These are phyloP conservation scores for Xestobium rufovillosum DNA, from an alignment of 2,888 invertebrate genomes.

Conservation along the genomic window DNA sequence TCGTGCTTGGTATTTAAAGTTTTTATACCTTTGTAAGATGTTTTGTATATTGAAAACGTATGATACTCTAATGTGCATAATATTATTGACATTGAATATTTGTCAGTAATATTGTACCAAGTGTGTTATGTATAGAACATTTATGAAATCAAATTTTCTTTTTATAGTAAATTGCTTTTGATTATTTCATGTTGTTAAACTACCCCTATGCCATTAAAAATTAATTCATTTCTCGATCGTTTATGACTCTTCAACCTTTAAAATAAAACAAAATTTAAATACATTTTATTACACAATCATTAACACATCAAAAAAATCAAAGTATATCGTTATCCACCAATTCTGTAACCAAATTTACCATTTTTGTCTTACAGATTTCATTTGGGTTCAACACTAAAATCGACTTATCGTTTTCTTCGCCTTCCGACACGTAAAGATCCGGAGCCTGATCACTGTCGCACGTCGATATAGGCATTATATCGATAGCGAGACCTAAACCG, in stretches of 20 bases:
- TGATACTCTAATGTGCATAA: slow-evolving; percentile 18
- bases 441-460: slow-evolving; percentile 66
- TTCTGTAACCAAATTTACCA: slow-evolving; percentile 62
- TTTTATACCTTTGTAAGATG: slow-evolving; percentile 23
- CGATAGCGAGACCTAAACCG: slow-evolving; percentile 60
- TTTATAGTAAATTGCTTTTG: slow-evolving; percentile 19
- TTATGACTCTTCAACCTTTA: too few relatives aligned
- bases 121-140: slow-evolving; percentile 19
- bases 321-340: slow-evolving; percentile 56
- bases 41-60: slow-evolving; percentile 17
- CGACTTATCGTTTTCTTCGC: slow-evolving; percentile 36
- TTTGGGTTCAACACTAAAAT: slow-evolving; percentile 42
- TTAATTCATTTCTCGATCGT: too few relatives aligned
- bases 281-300: too few relatives aligned
- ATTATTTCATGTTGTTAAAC: slow-evolving; percentile 18
- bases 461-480: slow-evolving; percentile 64
- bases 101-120: slow-evolving; percentile 18
- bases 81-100: slow-evolving; percentile 15
- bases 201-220: too few relatives aligned
- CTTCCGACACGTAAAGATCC: slow-evolving; percentile 58
- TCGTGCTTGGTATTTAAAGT: slow-evolving; percentile 22
- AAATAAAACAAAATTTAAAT: too few relatives aligned
- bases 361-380: slow-evolving; percentile 55
- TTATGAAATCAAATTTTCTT: slow-evolving; percentile 20
- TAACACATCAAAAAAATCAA: too few relatives aligned